Evolutionary conservation across 2,888 invertebrate genomes (phyloP), one percentile per base, ranked within the genome.

Genomic region (Volucella inflata): DNA sequence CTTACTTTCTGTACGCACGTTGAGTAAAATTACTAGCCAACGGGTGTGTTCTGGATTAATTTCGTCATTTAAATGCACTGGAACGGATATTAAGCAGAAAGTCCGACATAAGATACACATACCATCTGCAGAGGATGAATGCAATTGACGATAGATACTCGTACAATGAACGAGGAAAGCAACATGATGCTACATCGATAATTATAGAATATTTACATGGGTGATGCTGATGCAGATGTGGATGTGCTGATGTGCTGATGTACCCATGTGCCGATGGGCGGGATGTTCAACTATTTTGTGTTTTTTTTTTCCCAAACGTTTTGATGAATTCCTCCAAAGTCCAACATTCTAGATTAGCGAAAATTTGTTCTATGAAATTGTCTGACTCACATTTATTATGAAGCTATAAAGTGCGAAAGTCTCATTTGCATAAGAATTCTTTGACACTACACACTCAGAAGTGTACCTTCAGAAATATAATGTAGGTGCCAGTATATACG

Each of bases 181-280:
- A 79, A 67, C 65, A 65, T 65, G 76, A 71, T 71, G 71, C 71
- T 65, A 2, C 65, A 53, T 53, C 36, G 60, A 72, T 82, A 82
- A 77, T 82, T 77, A 65, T 77, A 77, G 82, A 82, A 77, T 67
- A 82, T 71, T 82, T 82, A 65, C 60, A 30, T 53, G 16, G 67
- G 10, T 51, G 57, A 21, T 46, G 42, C 16, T n/a, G 53, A 51
- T 57, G 59, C 55, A 68, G 30, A 46, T 70, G 70, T 70, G 46
- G n/a, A 55, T 75, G 57, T 17, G 60, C 17, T 12, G 38, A 21
- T 21, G 21, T 21, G 21, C 21, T 21, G 21, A 21, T 21, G 21
- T 21, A 21, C 21, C 21, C 8, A 55, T 75, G 65, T 17, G 60
- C 16, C 17, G 38, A 50, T 46, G 46, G 16, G 38, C 40, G 65